phyloP scores from a whole-genome alignment of 2,113 vertebrate genomes.

The Dunckerocampus dactyliophorus region DNA sequence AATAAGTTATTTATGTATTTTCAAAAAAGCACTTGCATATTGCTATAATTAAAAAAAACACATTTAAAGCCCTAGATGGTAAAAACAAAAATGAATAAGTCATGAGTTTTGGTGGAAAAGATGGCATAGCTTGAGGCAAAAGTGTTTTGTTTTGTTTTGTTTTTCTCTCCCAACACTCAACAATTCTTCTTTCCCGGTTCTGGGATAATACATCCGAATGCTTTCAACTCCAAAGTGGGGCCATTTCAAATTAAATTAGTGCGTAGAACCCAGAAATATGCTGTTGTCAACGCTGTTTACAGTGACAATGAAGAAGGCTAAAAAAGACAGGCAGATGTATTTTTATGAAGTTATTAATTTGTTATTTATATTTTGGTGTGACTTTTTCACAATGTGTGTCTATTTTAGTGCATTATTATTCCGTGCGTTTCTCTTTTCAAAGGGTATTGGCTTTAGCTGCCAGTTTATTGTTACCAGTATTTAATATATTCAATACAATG shows the following conservation, averaged over 20 bases:
- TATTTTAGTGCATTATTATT: neutral
- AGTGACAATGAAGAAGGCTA: neutral
- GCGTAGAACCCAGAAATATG: neutral
- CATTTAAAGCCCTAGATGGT: neutral
- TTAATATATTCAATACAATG: no score
- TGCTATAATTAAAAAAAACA: neutral
- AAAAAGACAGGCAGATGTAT: neutral
- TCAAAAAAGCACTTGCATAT: neutral
- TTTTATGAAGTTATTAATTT: neutral
- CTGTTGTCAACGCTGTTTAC: neutral
- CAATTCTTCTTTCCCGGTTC: neutral
- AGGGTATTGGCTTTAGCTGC: neutral
- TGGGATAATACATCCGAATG: neutral
- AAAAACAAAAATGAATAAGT: neutral
- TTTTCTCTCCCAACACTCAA: neutral
- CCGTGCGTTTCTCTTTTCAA: neutral
- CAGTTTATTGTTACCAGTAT: no score
- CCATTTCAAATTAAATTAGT: conserved; percentile 1
- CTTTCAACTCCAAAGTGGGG: conserved; percentile 7
- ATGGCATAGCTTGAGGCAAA: neutral
- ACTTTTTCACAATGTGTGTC: neutral
- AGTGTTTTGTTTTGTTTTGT: neutral
- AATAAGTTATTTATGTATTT: conserved; percentile 55
- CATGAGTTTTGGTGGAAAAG: conserved; percentile 14
- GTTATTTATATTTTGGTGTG: neutral